A percentile compares a stretch with the other conserved stretches of the same genome.
Conservation (phyloP, 2,888 invertebrate genomes). For the Blastobasis lacticolella region DNA sequence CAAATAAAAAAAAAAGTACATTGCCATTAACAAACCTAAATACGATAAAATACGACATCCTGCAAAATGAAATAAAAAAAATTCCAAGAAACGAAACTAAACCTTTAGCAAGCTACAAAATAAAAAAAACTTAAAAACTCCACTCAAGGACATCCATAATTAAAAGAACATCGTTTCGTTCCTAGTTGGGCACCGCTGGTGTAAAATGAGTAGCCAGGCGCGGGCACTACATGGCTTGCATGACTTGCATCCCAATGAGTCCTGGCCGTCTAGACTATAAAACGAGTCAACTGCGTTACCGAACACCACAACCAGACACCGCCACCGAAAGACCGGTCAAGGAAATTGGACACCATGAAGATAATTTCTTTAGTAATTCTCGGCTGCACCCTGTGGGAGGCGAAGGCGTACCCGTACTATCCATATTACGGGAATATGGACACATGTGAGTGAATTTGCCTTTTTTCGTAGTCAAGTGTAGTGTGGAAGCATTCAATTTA, state of each 20-base stretch:
- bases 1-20: too few species aligned
- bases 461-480: not conserved
- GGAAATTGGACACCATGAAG: slow-evolving; percentile 31
- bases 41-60: too few species aligned
- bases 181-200: slow-evolving; percentile 9
- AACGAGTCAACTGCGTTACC: slow-evolving; percentile 34
- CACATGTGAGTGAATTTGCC: slow-evolving; percentile 41
- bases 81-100: too few species aligned
- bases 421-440: slow-evolving; percentile 61
- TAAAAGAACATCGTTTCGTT: too few species aligned
- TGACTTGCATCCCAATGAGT: slow-evolving; percentile 60
- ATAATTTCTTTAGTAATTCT: slow-evolving; percentile 32
- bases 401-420: slow-evolving; percentile 48
- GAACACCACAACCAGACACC: slow-evolving; percentile 30
- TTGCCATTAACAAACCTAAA: too few species aligned
- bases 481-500: too few species aligned
- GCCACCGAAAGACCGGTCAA: too few species aligned
- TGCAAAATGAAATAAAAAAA: too few species aligned
- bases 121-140: too few species aligned
- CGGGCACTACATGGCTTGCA: slow-evolving; percentile 39
- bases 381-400: slow-evolving; percentile 43
- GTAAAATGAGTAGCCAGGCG: slow-evolving; percentile 39
- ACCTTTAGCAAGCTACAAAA: too few species aligned
- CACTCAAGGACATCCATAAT: too few species aligned
- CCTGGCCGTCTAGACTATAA: slow-evolving; percentile 53